A percentile compares a stretch with the other conserved stretches of the same genome.
Conservation (phyloP, 2,797 vertebrate genomes). For the Cercopithecus hamlyni region DNA sequence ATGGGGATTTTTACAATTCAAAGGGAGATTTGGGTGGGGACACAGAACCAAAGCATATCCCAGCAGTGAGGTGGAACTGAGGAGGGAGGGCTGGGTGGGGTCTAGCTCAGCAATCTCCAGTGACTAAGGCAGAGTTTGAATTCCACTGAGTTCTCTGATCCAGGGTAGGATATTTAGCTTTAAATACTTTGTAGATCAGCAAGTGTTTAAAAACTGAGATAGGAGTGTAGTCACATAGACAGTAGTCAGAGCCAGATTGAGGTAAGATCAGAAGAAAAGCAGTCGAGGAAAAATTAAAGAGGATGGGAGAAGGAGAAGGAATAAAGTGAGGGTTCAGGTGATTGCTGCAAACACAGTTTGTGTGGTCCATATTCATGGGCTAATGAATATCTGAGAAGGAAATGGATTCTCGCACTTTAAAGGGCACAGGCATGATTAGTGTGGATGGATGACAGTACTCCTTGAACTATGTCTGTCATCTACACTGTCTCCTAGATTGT, state of each 20-base stretch:
- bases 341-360: too few relatives aligned
- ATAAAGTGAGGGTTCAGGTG: neutral
- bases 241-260: neutral
- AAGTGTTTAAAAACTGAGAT: neutral
- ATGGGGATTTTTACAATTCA: too few relatives aligned
- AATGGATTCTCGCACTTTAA: neutral
- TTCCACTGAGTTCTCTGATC: neutral
- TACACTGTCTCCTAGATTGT: neutral
- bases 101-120: neutral
- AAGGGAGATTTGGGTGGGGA: neutral
- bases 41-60: neutral
- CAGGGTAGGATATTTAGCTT: neutral
- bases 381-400: fast-evolving
- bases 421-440: neutral
- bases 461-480: neutral
- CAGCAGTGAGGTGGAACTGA: neutral
- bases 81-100: fast-evolving
- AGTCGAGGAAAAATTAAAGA: neutral
- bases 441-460: too few relatives aligned
- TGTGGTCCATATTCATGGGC: fast-evolving
- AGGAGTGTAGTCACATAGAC: neutral
- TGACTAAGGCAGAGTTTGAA: neutral
- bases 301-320: neutral
- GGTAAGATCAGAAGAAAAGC: neutral
- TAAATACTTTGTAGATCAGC: neutral